Evolutionary conservation across 2,113 vertebrate species (phyloP).

Genomic region (Spizaetus ornatus): DNA sequence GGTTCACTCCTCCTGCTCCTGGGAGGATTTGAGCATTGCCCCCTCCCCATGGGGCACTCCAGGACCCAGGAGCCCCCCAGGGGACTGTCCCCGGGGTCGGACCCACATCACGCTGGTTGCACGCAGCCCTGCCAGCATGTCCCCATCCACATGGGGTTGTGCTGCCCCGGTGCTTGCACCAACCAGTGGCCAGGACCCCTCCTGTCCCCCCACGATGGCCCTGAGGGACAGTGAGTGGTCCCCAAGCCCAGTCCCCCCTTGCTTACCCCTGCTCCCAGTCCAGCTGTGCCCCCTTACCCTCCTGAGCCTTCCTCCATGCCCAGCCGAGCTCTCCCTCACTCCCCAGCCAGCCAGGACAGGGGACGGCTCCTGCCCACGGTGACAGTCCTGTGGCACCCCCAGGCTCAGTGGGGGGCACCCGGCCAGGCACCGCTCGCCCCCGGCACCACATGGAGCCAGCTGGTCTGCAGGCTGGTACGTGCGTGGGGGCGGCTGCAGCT

Average conservation of each 20-base stretch:
- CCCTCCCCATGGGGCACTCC: too few species aligned
- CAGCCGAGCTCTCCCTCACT: not conserved
- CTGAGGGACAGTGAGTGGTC: not conserved
- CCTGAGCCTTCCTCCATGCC: not conserved
- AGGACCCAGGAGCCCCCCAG: too few species aligned
- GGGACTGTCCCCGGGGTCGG: too few species aligned
- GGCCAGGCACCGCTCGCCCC: not conserved
- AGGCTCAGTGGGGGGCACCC: not conserved
- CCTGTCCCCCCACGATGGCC: not conserved
- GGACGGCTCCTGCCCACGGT: not conserved
- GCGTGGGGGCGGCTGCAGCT: not conserved
- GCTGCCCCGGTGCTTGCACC: not conserved
- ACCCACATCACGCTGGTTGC: too few species aligned
- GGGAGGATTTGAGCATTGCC: too few species aligned
- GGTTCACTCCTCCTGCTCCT: not conserved
- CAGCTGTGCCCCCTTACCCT: not conserved
- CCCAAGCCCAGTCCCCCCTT: not conserved
- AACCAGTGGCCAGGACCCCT: not conserved
- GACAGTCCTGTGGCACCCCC: not conserved
- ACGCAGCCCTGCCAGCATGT: fast-evolving
- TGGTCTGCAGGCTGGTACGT: not conserved
- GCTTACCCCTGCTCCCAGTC: not conserved
- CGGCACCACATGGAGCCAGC: not conserved
- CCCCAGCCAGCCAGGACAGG: not conserved
- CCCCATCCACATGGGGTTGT: not conserved